phyloP scores from a whole-genome alignment of 2,113 vertebrate genomes.

The Climacteris rufus region DNA sequence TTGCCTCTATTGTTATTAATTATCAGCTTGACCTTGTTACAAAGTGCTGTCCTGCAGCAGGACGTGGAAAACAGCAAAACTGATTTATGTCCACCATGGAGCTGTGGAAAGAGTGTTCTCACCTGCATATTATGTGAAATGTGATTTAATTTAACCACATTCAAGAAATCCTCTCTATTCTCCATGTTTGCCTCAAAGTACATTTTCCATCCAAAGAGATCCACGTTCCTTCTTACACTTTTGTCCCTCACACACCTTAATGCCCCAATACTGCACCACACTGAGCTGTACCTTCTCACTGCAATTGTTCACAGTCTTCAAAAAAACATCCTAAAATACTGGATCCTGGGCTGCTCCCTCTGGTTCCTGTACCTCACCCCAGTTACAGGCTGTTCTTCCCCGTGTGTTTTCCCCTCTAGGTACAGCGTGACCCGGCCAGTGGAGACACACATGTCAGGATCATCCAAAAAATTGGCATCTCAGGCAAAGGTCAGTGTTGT shows the following conservation, averaged over 20 bases:
- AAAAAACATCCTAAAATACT: not conserved
- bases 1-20: not conserved
- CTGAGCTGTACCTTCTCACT: not conserved
- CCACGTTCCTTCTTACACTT: not conserved
- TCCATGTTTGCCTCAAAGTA: not conserved
- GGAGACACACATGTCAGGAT: constrained; percentile 87
- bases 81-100: not conserved
- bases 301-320: not conserved
- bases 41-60: not conserved
- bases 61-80: not conserved
- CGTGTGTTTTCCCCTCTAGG: constrained; percentile 64
- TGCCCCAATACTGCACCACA: not conserved
- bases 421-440: constrained; percentile 89
- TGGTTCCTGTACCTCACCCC: not conserved
- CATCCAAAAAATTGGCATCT: constrained; percentile 81
- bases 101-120: not conserved
- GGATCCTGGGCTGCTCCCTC: not conserved
- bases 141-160: not conserved
- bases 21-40: not conserved
- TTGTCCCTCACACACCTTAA: not conserved
- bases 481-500: constrained; percentile 79
- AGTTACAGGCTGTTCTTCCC: not conserved
- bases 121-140: not conserved
- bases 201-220: not conserved
- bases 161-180: not conserved